Conservation (phyloP, 1,140 invertebrate species). For the Arion vulgaris region DNA sequence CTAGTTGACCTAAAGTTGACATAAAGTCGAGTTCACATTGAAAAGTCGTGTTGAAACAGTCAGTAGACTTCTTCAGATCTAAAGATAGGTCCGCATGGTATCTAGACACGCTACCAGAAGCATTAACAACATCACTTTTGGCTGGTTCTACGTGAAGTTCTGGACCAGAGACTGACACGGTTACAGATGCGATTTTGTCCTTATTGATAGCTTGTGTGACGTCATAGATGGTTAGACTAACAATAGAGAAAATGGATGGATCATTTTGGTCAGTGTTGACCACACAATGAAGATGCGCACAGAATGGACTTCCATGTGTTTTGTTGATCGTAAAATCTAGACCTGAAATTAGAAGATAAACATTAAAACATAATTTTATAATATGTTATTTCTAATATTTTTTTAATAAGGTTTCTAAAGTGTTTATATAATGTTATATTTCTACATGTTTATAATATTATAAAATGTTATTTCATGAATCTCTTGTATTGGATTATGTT, state of each 20-base stretch:
- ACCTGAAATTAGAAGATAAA: too few species aligned
- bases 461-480: too few species aligned
- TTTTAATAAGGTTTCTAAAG: too few species aligned
- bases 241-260: background rate
- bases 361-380: too few species aligned
- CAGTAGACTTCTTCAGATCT: background rate
- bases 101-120: background rate
- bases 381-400: too few species aligned
- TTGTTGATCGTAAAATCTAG: background rate
- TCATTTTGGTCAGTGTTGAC: background rate
- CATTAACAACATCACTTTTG: background rate
- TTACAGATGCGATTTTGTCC: background rate
- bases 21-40: background rate
- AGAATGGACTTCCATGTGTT: background rate
- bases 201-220: background rate
- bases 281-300: background rate
- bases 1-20: background rate
- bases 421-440: too few species aligned
- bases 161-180: background rate
- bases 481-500: too few species aligned
- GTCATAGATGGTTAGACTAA: background rate
- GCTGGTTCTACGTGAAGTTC: conserved; percentile 3
- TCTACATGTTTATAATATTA: too few species aligned
- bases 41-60: background rate
- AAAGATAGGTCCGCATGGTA: background rate